phyloP scores from a whole-genome alignment of 1,140 invertebrate genomes.

The Penaeus japonicus region DNA sequence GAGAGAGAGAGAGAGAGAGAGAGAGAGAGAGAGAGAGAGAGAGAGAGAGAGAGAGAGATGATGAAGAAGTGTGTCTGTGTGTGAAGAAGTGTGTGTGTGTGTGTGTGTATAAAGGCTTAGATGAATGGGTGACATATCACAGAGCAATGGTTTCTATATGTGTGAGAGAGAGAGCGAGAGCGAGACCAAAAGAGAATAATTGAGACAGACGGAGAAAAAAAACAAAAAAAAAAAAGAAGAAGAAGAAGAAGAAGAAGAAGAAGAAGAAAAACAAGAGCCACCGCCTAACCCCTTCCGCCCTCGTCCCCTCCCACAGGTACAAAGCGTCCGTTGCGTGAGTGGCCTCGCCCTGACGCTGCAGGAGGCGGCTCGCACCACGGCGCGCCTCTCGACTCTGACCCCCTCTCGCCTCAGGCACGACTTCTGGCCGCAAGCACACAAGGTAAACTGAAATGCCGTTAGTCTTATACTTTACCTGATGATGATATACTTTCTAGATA shows the following conservation, averaged over 20 bases:
- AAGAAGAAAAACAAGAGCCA: background rate
- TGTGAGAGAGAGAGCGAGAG: background rate
- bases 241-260: background rate
- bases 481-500: too few species aligned
- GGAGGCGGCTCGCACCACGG: constrained; percentile 47
- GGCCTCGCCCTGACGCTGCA: constrained; percentile 46
- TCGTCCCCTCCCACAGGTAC: background rate
- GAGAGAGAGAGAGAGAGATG: background rate
- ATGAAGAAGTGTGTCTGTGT: background rate
- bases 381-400: constrained; percentile 46
- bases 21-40: too few species aligned
- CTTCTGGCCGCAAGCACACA: constrained; percentile 57
- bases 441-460: constrained; percentile 1
- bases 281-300: background rate
- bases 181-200: background rate
- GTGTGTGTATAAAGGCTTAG: too few species aligned
- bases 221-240: background rate
- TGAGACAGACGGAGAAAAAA: background rate
- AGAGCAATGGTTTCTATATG: background rate
- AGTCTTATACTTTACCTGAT: background rate
- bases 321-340: constrained; percentile 45
- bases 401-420: constrained; percentile 45
- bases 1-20: too few species aligned
- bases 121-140: too few species aligned
- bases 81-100: too few species aligned